Conservation (phyloP, 2,113 vertebrate species). For the Macheiramphus alcinus region DNA sequence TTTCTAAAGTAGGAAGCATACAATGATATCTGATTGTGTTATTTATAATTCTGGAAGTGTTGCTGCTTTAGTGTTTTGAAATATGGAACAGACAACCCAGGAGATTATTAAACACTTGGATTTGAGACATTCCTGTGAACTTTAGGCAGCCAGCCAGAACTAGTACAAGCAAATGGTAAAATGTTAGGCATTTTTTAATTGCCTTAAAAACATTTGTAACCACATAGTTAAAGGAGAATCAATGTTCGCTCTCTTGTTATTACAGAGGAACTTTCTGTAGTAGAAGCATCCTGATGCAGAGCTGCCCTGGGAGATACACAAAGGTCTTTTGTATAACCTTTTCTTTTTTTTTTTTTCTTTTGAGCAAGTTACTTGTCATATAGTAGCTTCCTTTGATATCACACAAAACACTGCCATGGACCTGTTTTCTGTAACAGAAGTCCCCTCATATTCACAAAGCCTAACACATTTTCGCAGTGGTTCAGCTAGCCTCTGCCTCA, state of each 20-base stretch:
- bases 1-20: slow-evolving; percentile 20
- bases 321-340: not conserved
- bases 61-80: slow-evolving; percentile 49
- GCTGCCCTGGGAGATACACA: not conserved
- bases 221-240: slow-evolving; percentile 37
- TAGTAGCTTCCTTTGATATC: not conserved
- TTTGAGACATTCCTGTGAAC: slow-evolving; percentile 21
- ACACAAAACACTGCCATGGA: not conserved
- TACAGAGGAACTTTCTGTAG: not conserved
- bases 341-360: not conserved
- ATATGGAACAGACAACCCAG: slow-evolving; percentile 20
- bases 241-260: not conserved
- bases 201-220: slow-evolving; percentile 33
- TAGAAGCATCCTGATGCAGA: not conserved
- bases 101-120: slow-evolving; percentile 47
- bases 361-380: not conserved
- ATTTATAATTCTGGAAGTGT: slow-evolving; percentile 35
- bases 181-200: slow-evolving; percentile 44
- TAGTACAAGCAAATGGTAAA: slow-evolving; percentile 20
- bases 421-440: not conserved
- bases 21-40: not conserved
- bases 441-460: not conserved
- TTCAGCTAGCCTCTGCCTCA: not conserved
- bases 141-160: slow-evolving; percentile 30
- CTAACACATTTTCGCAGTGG: accelerated